Evolutionary conservation across 1,140 invertebrate species (phyloP).

Genomic region (Nixonia krombeini): DNA sequence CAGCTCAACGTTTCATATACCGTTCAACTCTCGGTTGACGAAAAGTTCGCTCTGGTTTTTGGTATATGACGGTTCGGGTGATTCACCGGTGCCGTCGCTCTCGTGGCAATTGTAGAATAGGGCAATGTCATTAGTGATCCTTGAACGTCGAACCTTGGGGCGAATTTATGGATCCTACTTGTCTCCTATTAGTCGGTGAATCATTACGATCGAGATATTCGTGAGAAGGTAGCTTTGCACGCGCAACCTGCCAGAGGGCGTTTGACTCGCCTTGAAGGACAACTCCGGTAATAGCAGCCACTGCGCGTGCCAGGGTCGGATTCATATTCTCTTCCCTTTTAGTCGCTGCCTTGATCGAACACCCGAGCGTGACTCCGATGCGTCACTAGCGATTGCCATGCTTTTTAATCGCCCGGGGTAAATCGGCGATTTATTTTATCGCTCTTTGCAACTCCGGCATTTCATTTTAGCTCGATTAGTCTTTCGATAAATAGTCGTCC

Average conservation of each 20-base stretch:
- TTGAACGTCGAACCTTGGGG: slow-evolving; percentile 4
- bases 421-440: too few species aligned
- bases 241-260: not conserved
- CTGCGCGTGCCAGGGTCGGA: not conserved
- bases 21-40: too few species aligned
- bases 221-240: not conserved
- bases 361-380: too few species aligned
- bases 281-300: not conserved
- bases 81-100: not conserved
- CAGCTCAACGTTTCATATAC: too few species aligned
- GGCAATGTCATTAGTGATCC: not conserved
- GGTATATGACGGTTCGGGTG: slow-evolving; percentile 2
- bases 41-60: too few species aligned
- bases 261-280: slow-evolving; percentile 9
- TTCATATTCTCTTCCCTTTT: not conserved
- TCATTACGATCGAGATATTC: slow-evolving; percentile 3
- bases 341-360: too few species aligned
- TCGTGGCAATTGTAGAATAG: slow-evolving; percentile 1
- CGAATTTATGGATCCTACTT: slow-evolving; percentile 6
- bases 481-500: too few species aligned
- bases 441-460: too few species aligned
- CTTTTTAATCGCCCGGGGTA: too few species aligned
- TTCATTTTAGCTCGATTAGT: not conserved
- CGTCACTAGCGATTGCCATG: too few species aligned
- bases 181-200: slow-evolving; percentile 1